Base-by-base conservation (phyloP, 2,113 vertebrate genomes). In the Aythya baeri region DNA sequence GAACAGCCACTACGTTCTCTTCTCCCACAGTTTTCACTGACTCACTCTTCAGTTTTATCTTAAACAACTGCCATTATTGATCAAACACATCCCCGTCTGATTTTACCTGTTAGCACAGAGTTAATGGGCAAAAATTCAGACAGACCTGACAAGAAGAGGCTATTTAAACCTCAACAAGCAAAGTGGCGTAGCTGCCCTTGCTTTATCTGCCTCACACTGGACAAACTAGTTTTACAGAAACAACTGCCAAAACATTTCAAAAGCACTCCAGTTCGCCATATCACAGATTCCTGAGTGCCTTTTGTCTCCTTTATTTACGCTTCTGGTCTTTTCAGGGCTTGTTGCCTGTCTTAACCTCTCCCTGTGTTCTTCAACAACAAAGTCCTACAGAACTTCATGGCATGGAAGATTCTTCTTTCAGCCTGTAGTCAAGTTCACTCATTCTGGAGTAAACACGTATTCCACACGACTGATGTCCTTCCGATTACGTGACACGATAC, bases 371-470 rank as follows among this genome's bases (percentile, higher is more conserved):
- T 43, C 17, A 76, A 57, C 80, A 84, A 55, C 27, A 15, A 80
- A 67, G 49, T 61, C 46, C 72, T 72, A 21, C 43, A 36, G 36
- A 46, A 52, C 14, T 57, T 58, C 54, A 52, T 2, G 62, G 63
- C 44, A 57, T 31, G 36, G 1, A 6, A 34, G 29, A 49, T 29
- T 57, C 38, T 71, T 16, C 23, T 25, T 3, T 63, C 70, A 21
- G 62, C 21, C 52, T 86, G 36, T n/a, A 36, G 29, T 26, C 2
- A 68, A 54, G 62, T 31, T 32, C 34, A 16, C 44, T 98, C 89
- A 98, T 41, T 98, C 96, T 26, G 94, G 93, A 83, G 96, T 86
- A 84, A 97, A 94, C 1, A 96, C 41, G 1, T 94, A 95, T 70
- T 98, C 85, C 3, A 86, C 54, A 0, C 1, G 95, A 81, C 74